Percentiles rank a stretch among this genome's conserved stretches.
phyloP scores from a whole-genome alignment of 2,113 vertebrate species.

The Leuciscus idus region DNA sequence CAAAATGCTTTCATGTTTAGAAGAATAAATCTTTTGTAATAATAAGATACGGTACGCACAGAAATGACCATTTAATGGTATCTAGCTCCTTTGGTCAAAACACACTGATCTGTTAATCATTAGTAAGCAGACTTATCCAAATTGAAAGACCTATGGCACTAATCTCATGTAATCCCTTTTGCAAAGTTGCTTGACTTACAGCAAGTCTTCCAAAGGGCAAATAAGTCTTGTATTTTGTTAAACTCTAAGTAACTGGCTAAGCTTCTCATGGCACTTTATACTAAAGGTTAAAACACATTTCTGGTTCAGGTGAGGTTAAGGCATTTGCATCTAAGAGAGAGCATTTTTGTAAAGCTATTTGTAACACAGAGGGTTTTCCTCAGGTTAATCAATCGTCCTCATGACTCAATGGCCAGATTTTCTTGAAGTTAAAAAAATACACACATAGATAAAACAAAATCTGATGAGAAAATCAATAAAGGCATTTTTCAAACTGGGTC shows the following conservation, averaged over 20 bases:
- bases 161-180: conserved; percentile 29
- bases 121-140: conserved; percentile 38
- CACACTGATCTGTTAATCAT: conserved; percentile 28
- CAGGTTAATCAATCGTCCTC: no score
- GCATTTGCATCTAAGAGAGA: background rate
- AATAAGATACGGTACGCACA: background rate
- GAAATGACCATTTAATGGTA: background rate
- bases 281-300: conserved; percentile 10
- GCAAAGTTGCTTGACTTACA: conserved; percentile 22
- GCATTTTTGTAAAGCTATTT: background rate
- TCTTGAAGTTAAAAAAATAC: background rate
- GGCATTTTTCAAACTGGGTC: no score
- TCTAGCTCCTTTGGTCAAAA: conserved; percentile 2
- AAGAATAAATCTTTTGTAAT: background rate
- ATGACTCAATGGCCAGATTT: background rate
- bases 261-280: conserved; percentile 7
- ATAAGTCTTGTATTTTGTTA: conserved; percentile 16
- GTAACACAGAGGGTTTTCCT: no score
- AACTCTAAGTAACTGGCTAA: conserved; percentile 15
- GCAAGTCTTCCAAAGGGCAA: conserved; percentile 33
- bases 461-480: background rate
- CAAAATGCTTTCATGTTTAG: background rate
- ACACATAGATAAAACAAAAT: background rate
- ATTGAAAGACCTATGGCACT: conserved; percentile 26
- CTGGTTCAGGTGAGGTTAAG: background rate